Base-by-base conservation (phyloP, 2,797 vertebrate genomes). In the Anas capensis region DNA sequence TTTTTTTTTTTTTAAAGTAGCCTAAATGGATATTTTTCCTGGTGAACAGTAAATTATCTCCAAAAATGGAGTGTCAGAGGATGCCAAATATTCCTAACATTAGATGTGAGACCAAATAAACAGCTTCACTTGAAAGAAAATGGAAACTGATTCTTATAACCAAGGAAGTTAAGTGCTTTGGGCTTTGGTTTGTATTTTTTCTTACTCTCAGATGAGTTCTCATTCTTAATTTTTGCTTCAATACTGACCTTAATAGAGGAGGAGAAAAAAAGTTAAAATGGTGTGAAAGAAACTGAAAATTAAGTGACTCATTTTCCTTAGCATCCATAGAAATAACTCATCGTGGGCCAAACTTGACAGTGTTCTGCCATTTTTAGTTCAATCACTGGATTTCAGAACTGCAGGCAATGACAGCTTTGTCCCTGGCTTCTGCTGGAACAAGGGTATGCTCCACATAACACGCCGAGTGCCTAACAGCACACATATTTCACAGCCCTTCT, bases 51-150 rank as follows among this genome's bases (percentile, higher is more conserved):
- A 94, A 69, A 86, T 81, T 71, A 57, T 2, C 1, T 65, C 33
- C 33, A 83, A 95, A 78, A 29, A 1, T 49, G 61, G 34, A 46
- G 60, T 46, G 89, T 75, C 61, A 75, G 61, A 91, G 54, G 29
- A 83, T 0, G 77, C 29, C 89, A 90, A 86, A 46, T 61, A 86
- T 27, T 77, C 36, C 21, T 75, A 49, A 73, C 4, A 8, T 49
- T 57, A 57, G 57, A 81, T 14, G 8, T 20, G 73, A 84, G 27
- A 84, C 44, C 31, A 72, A 92, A 86, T 10, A 78, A 93, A 82
- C 27, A 76, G 46, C 11, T 69, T 82, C 80, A 86, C 8, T 73
- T 42, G 61, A 85, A 92, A 85, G 36, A 81, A 93, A 94, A 86
- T 33, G 14, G 14, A 20, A 82, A 8, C 34, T 71, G 68, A 46